phyloP scores from a whole-genome alignment of 1,140 invertebrate genomes.

The Mizuhopecten yessoensis region DNA sequence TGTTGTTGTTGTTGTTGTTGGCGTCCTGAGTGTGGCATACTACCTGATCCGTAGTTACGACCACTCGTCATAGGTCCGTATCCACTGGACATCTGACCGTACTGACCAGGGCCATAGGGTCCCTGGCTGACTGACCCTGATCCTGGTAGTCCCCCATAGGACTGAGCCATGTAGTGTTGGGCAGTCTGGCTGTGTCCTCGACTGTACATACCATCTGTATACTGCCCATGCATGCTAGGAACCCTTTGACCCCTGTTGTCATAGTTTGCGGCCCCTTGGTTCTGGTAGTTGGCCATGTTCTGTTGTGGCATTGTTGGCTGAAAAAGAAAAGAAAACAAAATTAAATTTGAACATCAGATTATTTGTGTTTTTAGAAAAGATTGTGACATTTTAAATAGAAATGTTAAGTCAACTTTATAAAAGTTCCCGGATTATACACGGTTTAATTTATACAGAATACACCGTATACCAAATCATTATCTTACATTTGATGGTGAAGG shows the following conservation, averaged over 20 bases:
- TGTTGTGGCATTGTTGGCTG: conserved; percentile 24
- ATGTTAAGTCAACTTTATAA: too few relatives aligned
- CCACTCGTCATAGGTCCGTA: conserved; percentile 54
- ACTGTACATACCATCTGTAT: conserved; percentile 57
- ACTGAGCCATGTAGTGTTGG: conserved; percentile 16
- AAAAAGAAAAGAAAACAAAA: background rate
- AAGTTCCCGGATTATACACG: too few relatives aligned
- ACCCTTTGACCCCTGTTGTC: conserved; percentile 52
- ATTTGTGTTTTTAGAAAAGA: too few relatives aligned
- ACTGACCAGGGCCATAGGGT: conserved; percentile 35
- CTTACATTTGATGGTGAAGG: too few relatives aligned
- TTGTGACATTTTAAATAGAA: too few relatives aligned
- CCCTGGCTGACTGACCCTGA: conserved; percentile 36
- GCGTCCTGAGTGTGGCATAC: conserved; percentile 53
- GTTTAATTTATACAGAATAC: too few relatives aligned
- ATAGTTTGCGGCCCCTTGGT: conserved; percentile 44
- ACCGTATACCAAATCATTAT: too few relatives aligned
- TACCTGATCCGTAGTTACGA: background rate
- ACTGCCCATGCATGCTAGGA: conserved; percentile 39
- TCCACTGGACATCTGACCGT: conserved; percentile 46
- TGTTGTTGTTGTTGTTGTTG: conserved; percentile 17
- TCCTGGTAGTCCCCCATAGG: background rate
- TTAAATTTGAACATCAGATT: too few relatives aligned
- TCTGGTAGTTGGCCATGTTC: conserved; percentile 31
- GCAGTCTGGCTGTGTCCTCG: conserved; percentile 42